Percentiles rank a stretch among this genome's conserved stretches.
Evolutionary conservation across 2,113 vertebrate genomes (phyloP).

Genomic region (Odontesthes bonariensis): DNA sequence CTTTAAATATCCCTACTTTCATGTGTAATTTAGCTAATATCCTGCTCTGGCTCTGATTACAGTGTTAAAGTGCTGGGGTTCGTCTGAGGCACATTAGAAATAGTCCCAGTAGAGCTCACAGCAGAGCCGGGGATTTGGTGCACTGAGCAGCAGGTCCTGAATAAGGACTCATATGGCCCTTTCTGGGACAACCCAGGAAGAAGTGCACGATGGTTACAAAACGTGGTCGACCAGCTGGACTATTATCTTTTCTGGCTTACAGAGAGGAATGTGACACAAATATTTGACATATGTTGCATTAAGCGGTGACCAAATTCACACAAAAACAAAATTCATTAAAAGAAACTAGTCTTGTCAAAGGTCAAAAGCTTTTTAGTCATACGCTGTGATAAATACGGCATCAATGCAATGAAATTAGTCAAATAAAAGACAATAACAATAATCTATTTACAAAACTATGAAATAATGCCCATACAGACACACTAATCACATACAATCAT

Average conservation of each 20-base stretch:
- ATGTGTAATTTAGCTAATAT: constrained; percentile 84
- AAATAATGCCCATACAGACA: too few relatives aligned
- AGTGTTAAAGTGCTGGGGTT: constrained; percentile 70
- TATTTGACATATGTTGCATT: not conserved
- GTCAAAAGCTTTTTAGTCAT: too few relatives aligned
- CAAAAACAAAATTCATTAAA: too few relatives aligned
- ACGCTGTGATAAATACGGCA: not conserved
- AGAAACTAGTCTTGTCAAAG: too few relatives aligned
- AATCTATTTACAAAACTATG: too few relatives aligned
- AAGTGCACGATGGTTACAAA: constrained; percentile 26
- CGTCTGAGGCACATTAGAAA: constrained; percentile 69
- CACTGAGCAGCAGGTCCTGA: constrained; percentile 37
- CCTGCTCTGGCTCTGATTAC: constrained; percentile 82
- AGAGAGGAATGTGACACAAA: not conserved
- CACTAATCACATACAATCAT: not conserved
- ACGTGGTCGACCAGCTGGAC: not conserved
- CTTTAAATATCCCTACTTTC: constrained; percentile 79
- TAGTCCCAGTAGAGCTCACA: constrained; percentile 69
- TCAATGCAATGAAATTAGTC: not conserved
- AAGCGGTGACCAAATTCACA: not conserved
- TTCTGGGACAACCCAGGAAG: constrained; percentile 15
- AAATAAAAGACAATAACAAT: not conserved
- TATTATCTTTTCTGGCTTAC: not conserved
- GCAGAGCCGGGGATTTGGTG: constrained; percentile 54
- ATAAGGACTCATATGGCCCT: not conserved